Conservation (phyloP, 2,888 invertebrate genomes). For the Andrena bucephala region DNA sequence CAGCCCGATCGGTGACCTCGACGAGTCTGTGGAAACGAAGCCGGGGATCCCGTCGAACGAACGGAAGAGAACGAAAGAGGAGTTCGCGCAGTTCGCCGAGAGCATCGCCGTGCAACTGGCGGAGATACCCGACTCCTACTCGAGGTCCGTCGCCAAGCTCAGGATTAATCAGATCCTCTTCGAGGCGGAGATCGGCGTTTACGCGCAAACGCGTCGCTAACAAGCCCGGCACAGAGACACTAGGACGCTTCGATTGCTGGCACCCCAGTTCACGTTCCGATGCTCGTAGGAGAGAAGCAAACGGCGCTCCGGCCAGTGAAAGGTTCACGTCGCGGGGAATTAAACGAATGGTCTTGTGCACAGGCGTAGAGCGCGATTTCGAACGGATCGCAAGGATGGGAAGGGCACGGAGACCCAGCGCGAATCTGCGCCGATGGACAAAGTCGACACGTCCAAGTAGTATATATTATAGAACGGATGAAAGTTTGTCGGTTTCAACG, state of each 20-base stretch:
- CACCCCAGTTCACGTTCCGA: not conserved
- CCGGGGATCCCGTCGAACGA: constrained; percentile 49
- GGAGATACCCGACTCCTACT: constrained; percentile 78
- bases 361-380: too few relatives aligned
- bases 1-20: constrained; percentile 57
- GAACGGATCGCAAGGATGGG: not conserved
- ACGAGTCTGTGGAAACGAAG: constrained; percentile 58
- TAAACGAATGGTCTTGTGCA: too few relatives aligned
- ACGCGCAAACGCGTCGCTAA: constrained; percentile 75
- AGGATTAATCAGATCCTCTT: constrained; percentile 79
- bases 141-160: constrained; percentile 78
- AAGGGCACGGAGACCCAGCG: not conserved
- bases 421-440: not conserved
- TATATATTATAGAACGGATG: not conserved
- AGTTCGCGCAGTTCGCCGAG: constrained; percentile 76
- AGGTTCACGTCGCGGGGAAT: not conserved
- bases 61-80: constrained; percentile 72
- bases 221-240: constrained; percentile 8
- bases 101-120: constrained; percentile 77
- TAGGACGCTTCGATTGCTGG: not conserved
- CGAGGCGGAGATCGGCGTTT: constrained; percentile 78
- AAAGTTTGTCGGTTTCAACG: not conserved
- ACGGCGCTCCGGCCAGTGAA: not conserved
- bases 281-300: not conserved
- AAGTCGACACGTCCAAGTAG: not conserved